Evolutionary conservation across 2,797 vertebrate species (phyloP), one percentile per base, ranked within the genome.

Genomic region (Smutsia gigantea): DNA sequence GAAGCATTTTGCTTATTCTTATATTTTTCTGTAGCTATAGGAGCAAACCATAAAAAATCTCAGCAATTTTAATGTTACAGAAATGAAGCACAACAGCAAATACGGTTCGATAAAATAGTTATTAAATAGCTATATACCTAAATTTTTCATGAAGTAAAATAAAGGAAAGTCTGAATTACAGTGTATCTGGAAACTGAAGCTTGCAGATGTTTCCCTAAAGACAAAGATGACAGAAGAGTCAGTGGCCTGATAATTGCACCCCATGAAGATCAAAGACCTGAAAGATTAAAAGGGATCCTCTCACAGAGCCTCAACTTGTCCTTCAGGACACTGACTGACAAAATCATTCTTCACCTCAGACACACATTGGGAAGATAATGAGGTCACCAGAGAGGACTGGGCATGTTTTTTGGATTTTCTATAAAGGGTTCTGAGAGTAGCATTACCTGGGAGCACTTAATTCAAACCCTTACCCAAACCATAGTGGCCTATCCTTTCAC

Each of bases 361-460:
- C 91, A 95, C 71, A 91, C 7, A 25, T 83, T 81, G 51, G 61
- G 63, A 92, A 94, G 95, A 96, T 97, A 97, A 97, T 95, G 93
- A 97, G 95, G 88, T 97, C 97, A 97, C 95, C 59, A 93, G 97
- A 97, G 96, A 97, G 68, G 63, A 86, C 12, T 90, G 25, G 29
- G 59, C 42, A 90, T 42, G 46, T 29, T 95, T 64, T 57, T 91
- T 57, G 77, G 57, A 85, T 88, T 93, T 96, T 86, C 5, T 94
- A 55, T 78, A 68, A 97, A 90, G 51, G 5, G 0, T 86, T 94
- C 27, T 85, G 27, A 94, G 85, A 87, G 79, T 39, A 95, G 75
- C 93, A 96, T 90, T 95, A 96, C 31, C 72, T 75, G 31, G 25
- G 37, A 90, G 27, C 14, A 77, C 31, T 85, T 74, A 87, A 91